A percentile compares a stretch with the other conserved stretches of the same genome.
phyloP scores from a whole-genome alignment of 2,888 invertebrate species.

The Pterostichus madidus region DNA sequence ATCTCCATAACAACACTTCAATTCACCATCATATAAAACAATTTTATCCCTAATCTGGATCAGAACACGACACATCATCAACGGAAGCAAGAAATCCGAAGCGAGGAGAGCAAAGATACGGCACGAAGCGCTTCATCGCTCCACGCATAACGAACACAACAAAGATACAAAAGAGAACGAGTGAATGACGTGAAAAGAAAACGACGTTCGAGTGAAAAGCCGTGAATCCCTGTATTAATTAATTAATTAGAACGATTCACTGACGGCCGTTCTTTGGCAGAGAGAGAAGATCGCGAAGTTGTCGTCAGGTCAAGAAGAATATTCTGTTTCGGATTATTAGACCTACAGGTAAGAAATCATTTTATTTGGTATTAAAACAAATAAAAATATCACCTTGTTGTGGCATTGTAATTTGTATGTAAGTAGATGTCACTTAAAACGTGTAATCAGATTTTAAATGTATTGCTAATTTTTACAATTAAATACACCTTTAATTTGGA shows the following conservation, averaged over 20 bases:
- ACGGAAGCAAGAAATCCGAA: conserved; percentile 16
- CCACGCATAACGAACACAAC: conserved; percentile 35
- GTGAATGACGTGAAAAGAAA: conserved; percentile 59
- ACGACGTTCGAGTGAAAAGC: conserved; percentile 53
- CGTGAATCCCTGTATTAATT: conserved; percentile 58
- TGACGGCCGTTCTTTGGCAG: not conserved
- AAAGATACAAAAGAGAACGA: conserved; percentile 29
- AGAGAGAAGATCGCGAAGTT: not conserved
- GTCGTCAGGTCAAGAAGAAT: no score
- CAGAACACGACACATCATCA: conserved; percentile 31
- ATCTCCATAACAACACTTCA: conserved; percentile 32
- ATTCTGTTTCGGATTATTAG: no score
- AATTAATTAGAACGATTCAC: conserved; percentile 60
- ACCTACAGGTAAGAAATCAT: no score
- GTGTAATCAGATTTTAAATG: no score
- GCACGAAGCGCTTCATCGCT: conserved; percentile 9
- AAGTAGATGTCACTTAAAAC: no score
- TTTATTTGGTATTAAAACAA: no score
- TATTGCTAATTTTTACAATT: no score
- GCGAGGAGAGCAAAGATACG: not conserved
- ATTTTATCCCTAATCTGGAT: conserved; percentile 34
- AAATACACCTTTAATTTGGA: no score
- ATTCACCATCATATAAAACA: conserved; percentile 44
- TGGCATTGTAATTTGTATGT: no score
- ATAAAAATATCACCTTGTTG: no score